Conservation (phyloP, 2,888 invertebrate species). For the Zhuqinia jingwanae region DNA sequence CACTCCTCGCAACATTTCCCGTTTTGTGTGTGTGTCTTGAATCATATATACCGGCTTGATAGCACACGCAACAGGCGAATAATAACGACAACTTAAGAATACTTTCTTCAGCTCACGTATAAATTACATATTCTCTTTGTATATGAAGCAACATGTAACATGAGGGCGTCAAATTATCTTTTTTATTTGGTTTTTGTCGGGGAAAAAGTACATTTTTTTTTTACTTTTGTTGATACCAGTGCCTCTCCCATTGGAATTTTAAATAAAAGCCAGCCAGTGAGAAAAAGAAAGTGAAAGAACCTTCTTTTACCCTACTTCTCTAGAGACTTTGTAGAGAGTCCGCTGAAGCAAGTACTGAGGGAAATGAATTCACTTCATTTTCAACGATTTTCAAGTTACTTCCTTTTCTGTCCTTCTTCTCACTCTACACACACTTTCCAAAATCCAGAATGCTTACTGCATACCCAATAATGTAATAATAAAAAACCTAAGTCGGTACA, state of each 20-base stretch:
- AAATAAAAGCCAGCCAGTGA: not conserved
- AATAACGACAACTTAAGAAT: not conserved
- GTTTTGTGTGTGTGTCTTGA: not conserved
- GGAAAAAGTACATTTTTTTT: too few relatives aligned
- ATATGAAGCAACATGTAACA: not conserved
- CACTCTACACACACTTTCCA: not conserved
- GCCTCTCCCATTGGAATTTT: not conserved
- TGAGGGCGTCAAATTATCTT: too few relatives aligned
- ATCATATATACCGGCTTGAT: not conserved
- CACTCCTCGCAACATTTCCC: not conserved
- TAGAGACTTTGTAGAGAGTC: not conserved
- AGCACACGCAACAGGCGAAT: slow-evolving; percentile 29
- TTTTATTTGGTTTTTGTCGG: not conserved
- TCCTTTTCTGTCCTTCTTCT: not conserved
- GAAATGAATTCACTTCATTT: slow-evolving; percentile 35
- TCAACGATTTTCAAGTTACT: slow-evolving; percentile 35
- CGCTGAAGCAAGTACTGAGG: not conserved
- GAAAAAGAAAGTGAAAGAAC: not conserved
- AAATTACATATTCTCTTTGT: slow-evolving; percentile 21
- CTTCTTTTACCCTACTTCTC: not conserved
- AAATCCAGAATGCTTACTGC: not conserved
- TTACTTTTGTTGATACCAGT: too few relatives aligned
- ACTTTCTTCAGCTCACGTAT: slow-evolving; percentile 5
- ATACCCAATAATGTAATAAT: slow-evolving; percentile 1
- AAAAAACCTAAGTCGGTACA: slow-evolving; percentile 11